phyloP scores from a whole-genome alignment of 1,140 invertebrate species.

The Drosophila carrolli region DNA sequence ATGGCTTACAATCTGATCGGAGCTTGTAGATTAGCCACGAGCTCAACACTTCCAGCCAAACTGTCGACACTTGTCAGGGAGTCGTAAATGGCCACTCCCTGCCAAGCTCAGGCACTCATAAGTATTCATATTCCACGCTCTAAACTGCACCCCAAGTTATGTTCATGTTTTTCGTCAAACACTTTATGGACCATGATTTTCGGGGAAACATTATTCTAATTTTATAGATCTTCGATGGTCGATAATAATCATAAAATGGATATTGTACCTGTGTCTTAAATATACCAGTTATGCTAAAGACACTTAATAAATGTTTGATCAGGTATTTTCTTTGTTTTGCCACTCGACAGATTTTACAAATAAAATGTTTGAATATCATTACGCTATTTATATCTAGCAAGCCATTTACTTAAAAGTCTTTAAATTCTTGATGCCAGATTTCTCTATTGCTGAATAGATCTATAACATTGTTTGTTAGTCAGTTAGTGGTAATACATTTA shows the following conservation, averaged over 20 bases:
- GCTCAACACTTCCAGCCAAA: slow-evolving; percentile 18
- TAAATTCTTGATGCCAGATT: no score
- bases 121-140: slow-evolving; percentile 24
- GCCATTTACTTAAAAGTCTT: no score
- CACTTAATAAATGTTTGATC: not conserved
- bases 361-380: no score
- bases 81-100: slow-evolving; percentile 58
- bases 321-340: no score
- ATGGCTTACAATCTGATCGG: slow-evolving; percentile 37
- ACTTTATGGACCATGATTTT: slow-evolving; percentile 15
- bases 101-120: slow-evolving; percentile 25
- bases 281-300: not conserved
- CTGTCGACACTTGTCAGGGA: slow-evolving; percentile 64
- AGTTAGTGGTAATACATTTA: no score
- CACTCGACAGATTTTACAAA: no score
- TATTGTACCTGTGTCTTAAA: not conserved
- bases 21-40: slow-evolving; percentile 36
- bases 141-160: slow-evolving; percentile 40
- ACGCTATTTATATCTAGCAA: no score
- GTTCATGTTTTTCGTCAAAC: slow-evolving; percentile 26
- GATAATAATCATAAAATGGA: slow-evolving; percentile 1
- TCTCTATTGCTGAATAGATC: no score
- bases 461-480: no score
- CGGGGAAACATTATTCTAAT: slow-evolving; percentile 23
- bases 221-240: slow-evolving; percentile 14